phyloP scores from a whole-genome alignment of 2,888 invertebrate genomes.

The Anodontia alba region DNA sequence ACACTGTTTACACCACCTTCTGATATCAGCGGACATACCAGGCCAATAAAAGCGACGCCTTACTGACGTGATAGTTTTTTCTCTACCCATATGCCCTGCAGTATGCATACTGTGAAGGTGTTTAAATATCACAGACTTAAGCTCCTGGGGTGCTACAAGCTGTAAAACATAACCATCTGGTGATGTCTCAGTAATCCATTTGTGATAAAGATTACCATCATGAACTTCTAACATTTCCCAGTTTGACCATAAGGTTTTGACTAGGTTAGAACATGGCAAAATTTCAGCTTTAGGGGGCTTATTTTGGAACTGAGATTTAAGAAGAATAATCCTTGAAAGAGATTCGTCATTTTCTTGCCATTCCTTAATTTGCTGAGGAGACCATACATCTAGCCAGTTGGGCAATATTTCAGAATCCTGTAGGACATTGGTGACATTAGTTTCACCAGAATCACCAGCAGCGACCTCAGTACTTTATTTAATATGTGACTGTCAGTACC shows the following conservation, averaged over 20 bases:
- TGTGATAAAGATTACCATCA: background rate
- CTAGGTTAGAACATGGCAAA: background rate
- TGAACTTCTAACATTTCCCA: background rate
- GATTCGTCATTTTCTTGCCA: background rate
- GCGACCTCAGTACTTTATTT: too few species aligned
- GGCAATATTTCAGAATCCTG: background rate
- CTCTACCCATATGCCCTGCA: background rate
- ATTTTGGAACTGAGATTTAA: background rate
- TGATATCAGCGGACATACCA: background rate
- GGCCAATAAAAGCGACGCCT: background rate
- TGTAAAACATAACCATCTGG: background rate
- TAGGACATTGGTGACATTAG: too few species aligned
- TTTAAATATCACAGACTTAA: background rate
- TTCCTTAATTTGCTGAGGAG: background rate
- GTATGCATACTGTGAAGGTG: background rate
- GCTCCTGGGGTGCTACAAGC: background rate
- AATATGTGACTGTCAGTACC: background rate
- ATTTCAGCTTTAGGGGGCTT: conserved; percentile 6
- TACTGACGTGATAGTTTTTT: background rate
- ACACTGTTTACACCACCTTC: background rate
- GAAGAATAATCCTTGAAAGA: background rate
- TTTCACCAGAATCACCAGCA: too few species aligned
- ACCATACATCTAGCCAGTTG: background rate
- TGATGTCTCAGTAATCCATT: background rate
- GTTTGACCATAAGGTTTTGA: background rate